Base-by-base conservation (phyloP, 2,888 invertebrate species). In the Ennomos fuscantarius region DNA sequence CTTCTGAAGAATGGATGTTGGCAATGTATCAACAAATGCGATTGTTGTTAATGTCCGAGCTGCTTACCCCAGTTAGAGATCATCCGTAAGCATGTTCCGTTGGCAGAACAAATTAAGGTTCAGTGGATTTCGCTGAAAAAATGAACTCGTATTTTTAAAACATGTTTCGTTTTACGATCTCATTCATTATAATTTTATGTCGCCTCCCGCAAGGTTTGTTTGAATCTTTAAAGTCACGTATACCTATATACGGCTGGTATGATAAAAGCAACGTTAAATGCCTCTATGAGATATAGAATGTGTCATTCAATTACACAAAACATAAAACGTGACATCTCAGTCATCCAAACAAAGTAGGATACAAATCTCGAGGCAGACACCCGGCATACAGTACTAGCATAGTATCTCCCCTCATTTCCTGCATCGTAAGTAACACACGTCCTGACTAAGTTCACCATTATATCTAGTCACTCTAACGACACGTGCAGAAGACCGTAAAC, bases 341-440 rank as follows among this genome's bases (percentile, higher is more conserved):
- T 74, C 77, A 73, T 67, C 69, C 78, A 71, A 76, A 80, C 81
- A 81, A 81, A 82, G 76, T 74, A 69, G 71, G 84, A 86, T 84
- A 85, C 82, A 84, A 85, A 88, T 88, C 86, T 82, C 77, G 71
- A 72, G 72, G 76, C 82, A 82, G 78, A 81, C 82, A 78, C 76
- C 74, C 78, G 63, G 70, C 80, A 80, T 79, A 80, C 84, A 79
- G 24, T 24, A 6, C 24, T 75, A 78, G 78, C 75, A 74, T 74
- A 72, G 77, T 79, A 84, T 86, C 87, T 88, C 85, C 89, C 89
- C 87, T 83, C 84, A 82, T 78, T 88, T 89, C 87, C 88, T 87
- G 86, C 80, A 83, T 81, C 79, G 79, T 83, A 84, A 86, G 81
- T 85, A 81, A 81, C 81, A 78, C 76, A 81, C 81, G 82, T 82